A percentile compares a stretch with the other conserved stretches of the same genome.
Evolutionary conservation across 37 sponge, comb jelly and placozoan species (phyloP).

Genomic region (Diacarnus erythraeanus): DNA sequence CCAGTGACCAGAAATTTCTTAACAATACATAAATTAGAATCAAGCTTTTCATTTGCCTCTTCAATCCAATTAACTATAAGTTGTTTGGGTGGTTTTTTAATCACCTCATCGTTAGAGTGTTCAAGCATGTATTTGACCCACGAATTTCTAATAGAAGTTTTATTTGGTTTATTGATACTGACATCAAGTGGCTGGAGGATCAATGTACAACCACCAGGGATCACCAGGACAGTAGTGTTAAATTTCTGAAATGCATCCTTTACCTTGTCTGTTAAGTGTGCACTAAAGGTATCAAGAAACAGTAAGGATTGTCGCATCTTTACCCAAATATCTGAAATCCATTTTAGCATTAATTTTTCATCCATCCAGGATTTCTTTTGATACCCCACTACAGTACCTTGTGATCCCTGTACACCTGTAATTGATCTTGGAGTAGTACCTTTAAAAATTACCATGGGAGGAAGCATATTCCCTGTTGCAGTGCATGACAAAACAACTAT

Average conservation of each 20-base stretch:
- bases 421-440: too few relatives aligned
- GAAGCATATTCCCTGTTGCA: conserved; percentile 36
- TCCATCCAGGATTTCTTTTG: conserved; percentile 23
- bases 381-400: conserved; percentile 2
- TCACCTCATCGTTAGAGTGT: neutral
- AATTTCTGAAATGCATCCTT: conserved; percentile 1
- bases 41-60: neutral
- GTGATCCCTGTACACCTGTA: neutral
- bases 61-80: conserved; percentile 18
- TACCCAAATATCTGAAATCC: conserved; percentile 17
- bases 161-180: conserved; percentile 38
- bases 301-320: conserved; percentile 10
- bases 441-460: conserved; percentile 32
- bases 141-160: neutral
- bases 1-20: conserved; percentile 46
- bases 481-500: conserved; percentile 19
- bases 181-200: conserved; percentile 45
- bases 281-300: conserved; percentile 25
- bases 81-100: neutral
- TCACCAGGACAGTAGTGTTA: conserved; percentile 24
- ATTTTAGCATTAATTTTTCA: conserved; percentile 28
- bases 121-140: conserved; percentile 15
- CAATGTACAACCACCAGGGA: conserved; percentile 48
- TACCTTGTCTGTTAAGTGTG: conserved; percentile 24
- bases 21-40: conserved; percentile 1